Percentiles rank a stretch among this genome's conserved stretches.
Evolutionary conservation across 2,113 vertebrate genomes (phyloP).

Genomic region (Phalacrocorax pelagicus): DNA sequence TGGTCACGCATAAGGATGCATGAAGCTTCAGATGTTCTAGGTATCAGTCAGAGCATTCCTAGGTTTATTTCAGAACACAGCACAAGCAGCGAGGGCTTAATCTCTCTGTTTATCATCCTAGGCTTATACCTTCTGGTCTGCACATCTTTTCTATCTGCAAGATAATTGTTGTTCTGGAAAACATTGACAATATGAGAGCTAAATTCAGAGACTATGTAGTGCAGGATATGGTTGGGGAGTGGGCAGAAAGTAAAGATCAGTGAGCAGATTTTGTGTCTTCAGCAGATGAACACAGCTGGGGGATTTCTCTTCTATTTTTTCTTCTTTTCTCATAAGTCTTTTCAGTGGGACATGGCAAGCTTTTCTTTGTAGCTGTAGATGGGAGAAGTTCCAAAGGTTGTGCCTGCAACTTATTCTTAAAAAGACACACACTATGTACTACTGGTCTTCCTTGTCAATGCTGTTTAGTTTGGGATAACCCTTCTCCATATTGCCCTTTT

Average conservation of each 20-base stretch:
- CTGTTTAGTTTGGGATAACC: not conserved
- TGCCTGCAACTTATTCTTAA: not conserved
- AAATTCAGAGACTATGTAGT: not conserved
- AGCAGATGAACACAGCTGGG: not conserved
- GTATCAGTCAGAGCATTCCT: not conserved
- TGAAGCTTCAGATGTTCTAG: not conserved
- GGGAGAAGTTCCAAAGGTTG: not conserved
- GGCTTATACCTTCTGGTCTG: not conserved
- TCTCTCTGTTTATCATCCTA: not conserved
- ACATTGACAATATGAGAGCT: not conserved
- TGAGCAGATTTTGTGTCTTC: not conserved
- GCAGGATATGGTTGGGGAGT: not conserved
- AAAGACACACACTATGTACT: not conserved
- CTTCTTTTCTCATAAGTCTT: not conserved
- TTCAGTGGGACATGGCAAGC: not conserved
- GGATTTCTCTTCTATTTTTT: not conserved
- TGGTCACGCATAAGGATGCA: not conserved
- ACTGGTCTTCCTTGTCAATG: not conserved
- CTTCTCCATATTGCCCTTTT: not conserved
- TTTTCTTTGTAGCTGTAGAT: not conserved
- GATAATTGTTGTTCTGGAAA: not conserved
- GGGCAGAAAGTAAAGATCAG: not conserved
- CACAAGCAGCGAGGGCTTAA: not conserved
- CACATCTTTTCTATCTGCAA: not conserved
- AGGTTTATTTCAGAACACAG: not conserved